Base-by-base conservation (phyloP, 1,140 invertebrate species). In the Catajapyx aquilonaris region DNA sequence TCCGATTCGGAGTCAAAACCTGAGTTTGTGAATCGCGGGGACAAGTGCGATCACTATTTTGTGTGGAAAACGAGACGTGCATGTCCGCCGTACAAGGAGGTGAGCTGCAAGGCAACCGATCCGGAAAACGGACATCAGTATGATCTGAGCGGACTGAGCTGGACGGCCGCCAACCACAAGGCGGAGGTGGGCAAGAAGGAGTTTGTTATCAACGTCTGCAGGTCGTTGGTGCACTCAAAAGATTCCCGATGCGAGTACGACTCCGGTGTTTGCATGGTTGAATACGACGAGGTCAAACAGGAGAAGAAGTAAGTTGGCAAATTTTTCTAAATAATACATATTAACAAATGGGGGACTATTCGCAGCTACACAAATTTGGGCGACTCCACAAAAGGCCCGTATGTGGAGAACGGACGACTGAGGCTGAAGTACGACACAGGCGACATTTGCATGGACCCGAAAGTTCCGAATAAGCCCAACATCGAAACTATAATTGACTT, bases 371-470 rank as follows among this genome's bases (percentile, higher is more conserved):
- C n/a, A n/a, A n/a, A n/a, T n/a, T 43, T 55, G 22, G 57, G 57
- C 20, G 40, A 47, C 10, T 39, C 46, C 3, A 31, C 37, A 11
- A 13, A 47, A 5, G 19, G 46, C 32, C 44, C 38, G 10, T 5
- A 22, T 25, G 41, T 52, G 18, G 38, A 41, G 16, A 38, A 51
- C 38, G 43, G 43, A 17, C 36, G 10, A 13, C 39, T 58, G 17
- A 47, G 42, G 40, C 18, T 60, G 21, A 43, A 39, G n/a, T 60
- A 60, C 25, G 20, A 44, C 7, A 5, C 41, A 18, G 56, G 56
- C 16, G 20, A 20, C 3, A 5, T 20, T 10, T 55, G 1, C 56
- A 53, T 33, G 15, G 7, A 22, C 15, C 5, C 2, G 3, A 11
- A 10, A 20, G 33, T 20, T 17, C 18, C 19, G 13, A 28, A 9